Evolutionary conservation across 92 coral and sea anemone species (phyloP), one percentile per base, ranked within the genome.

Genomic region (Heteractis magnifica): DNA sequence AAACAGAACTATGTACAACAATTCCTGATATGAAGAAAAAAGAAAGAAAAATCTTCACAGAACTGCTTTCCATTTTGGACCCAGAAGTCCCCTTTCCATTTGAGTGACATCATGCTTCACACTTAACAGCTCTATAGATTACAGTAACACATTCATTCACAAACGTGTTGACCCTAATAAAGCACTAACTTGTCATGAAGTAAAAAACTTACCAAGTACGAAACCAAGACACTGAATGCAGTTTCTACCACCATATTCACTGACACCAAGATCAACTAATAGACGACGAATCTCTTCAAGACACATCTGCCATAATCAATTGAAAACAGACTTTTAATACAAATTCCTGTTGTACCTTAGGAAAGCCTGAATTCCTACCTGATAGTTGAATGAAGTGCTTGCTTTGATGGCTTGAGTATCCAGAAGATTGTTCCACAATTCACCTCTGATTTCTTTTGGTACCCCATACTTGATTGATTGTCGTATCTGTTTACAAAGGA

Each of bases 191-290:
- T 64, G 26, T 18, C 71, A 19, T 21, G 8, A 74, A 21, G 12
- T 26, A n/a, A 74, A 76, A 2, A 16, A 56, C 93, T 53, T 77
- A 95, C 98, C 98, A 62, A 88, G 84, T 44, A 89, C 86, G 23
- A 71, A 81, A 51, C 95, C 97, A 55, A 95, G 88, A 48, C 91
- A 81, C 79, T 90, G 89, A 60, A 94, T 80, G 64, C 94, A 88
- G 83, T 90, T 95, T 3, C 72, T 76, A 18, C 98, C 98, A 50
- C 94, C 98, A 88, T 91, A 95, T 84, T 95, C 98, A 80, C 94
- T 95, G 50, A 95, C 95, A 59, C 98, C 98, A 77, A 87, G 70
- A 83, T 95, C 98, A 53, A 95, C 98, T 72, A 95, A 87, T 10
- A 91, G 84, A 70, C 88, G 82, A 51, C 95, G 97, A 77, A 95